These are phyloP conservation scores for Chelonoidis abingdonii DNA, from an alignment of 2,113 vertebrate species.

Conservation along the genomic window DNA sequence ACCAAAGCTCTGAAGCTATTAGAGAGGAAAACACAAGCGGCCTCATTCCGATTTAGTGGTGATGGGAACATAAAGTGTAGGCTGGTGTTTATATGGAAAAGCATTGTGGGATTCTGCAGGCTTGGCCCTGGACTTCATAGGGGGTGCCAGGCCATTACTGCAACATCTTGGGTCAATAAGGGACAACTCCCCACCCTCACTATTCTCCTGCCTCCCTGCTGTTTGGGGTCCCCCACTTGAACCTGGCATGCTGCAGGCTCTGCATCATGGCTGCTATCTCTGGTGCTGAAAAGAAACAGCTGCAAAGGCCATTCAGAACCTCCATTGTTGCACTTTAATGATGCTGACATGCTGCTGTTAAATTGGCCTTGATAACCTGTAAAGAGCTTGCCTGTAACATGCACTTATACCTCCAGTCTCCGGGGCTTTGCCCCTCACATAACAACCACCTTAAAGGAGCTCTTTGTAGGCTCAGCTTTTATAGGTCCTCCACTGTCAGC, in stretches of 20 bases:
- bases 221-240: background rate
- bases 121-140: accelerated
- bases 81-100: background rate
- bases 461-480: background rate
- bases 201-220: background rate
- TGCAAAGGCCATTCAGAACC: background rate
- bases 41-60: background rate
- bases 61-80: background rate
- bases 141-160: background rate
- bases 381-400: background rate
- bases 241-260: accelerated
- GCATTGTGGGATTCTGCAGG: background rate
- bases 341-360: background rate
- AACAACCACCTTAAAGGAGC: background rate
- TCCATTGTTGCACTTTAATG: background rate
- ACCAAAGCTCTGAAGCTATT: background rate
- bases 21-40: background rate
- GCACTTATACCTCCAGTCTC: background rate
- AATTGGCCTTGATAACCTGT: background rate
- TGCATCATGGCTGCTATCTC: accelerated
- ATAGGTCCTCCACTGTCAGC: background rate
- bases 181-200: background rate
- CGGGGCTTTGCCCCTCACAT: background rate
- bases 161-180: background rate
- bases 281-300: background rate